Percentiles rank a stretch among this genome's conserved stretches.
Conservation (phyloP, 2,888 invertebrate genomes). For the Aporophyla nigra region DNA sequence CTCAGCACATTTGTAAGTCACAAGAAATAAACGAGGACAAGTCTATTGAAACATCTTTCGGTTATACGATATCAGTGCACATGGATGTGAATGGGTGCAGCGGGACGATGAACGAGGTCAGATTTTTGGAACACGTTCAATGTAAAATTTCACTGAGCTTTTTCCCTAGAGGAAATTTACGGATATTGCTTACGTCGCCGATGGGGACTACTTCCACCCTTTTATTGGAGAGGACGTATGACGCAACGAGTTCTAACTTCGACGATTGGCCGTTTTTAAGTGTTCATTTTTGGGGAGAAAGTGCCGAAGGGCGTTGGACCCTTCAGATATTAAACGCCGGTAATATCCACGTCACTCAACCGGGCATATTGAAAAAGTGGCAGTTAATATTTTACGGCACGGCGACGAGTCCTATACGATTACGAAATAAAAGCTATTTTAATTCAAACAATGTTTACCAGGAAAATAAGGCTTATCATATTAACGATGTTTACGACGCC, state of each 20-base stretch:
- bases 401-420: slow-evolving; percentile 95
- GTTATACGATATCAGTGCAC: slow-evolving; percentile 94
- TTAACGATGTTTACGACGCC: slow-evolving; percentile 92
- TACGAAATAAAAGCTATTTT: slow-evolving; percentile 91
- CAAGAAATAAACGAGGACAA: slow-evolving; percentile 96
- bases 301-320: slow-evolving; percentile 96
- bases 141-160: slow-evolving; percentile 97
- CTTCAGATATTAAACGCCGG: slow-evolving; percentile 94
- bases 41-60: slow-evolving; percentile 94
- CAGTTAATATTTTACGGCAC: slow-evolving; percentile 99
- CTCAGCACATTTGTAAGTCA: slow-evolving; percentile 98
- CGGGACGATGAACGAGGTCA: slow-evolving; percentile 96
- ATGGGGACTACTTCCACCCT: slow-evolving; percentile 98
- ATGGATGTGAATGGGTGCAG: slow-evolving; percentile 98
- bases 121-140: slow-evolving; percentile 99
- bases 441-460: slow-evolving; percentile 86
- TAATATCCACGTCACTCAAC: slow-evolving; percentile 95
- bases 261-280: slow-evolving; percentile 99
- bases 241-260: slow-evolving; percentile 97
- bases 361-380: slow-evolving; percentile 98
- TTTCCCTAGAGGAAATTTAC: slow-evolving; percentile 98
- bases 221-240: slow-evolving; percentile 97
- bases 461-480: slow-evolving; percentile 90
- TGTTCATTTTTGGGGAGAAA: slow-evolving; percentile 99
- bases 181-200: slow-evolving; percentile 97